phyloP scores from a whole-genome alignment of 2,888 invertebrate genomes.

The Agrilus mali region DNA sequence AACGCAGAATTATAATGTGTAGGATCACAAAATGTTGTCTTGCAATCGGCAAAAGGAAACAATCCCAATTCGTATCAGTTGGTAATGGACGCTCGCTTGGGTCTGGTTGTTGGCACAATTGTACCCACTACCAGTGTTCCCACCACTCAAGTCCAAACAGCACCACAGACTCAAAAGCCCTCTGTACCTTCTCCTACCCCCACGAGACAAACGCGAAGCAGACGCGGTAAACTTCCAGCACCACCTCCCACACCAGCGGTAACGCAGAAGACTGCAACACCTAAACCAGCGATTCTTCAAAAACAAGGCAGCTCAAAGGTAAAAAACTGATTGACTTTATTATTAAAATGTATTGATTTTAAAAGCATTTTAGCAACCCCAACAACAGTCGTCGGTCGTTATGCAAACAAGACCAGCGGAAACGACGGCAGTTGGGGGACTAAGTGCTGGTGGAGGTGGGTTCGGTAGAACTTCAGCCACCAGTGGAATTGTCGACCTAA shows the following conservation, averaged over 20 bases:
- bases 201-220: constrained; percentile 7
- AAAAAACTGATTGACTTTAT: too few relatives aligned
- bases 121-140: constrained; percentile 15
- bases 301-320: constrained; percentile 2
- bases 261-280: constrained; percentile 1
- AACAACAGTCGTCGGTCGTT: too few relatives aligned
- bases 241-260: constrained; percentile 6
- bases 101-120: constrained; percentile 34
- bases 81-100: constrained; percentile 39
- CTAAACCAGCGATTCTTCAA: constrained; percentile 2
- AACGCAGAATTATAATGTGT: background rate
- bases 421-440: constrained; percentile 58
- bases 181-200: constrained; percentile 9
- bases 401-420: constrained; percentile 51
- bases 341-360: too few relatives aligned
- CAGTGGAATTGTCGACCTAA: constrained; percentile 45
- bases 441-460: constrained; percentile 44
- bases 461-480: constrained; percentile 20
- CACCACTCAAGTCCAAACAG: background rate
- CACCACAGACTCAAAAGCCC: constrained; percentile 1
- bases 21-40: constrained; percentile 13
- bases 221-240: constrained; percentile 5
- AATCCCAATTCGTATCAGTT: constrained; percentile 29
- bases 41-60: constrained; percentile 9
- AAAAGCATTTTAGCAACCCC: too few relatives aligned